Evolutionary conservation across 1,140 invertebrate species (phyloP), one percentile per base, ranked within the genome.

Genomic region (Lucilia sericata): DNA sequence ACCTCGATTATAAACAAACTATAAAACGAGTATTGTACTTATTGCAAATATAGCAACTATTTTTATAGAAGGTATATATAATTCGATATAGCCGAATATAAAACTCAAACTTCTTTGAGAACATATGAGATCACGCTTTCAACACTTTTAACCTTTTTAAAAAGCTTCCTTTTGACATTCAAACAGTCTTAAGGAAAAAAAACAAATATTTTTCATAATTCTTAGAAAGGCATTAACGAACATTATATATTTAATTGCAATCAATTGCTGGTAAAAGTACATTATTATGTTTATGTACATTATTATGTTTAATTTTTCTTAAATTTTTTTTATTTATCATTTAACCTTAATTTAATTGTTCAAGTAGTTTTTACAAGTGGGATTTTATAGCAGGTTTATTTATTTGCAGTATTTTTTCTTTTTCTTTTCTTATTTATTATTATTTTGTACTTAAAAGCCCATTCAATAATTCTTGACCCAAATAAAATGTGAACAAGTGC

Each of bases 401-500:
- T 19, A 70, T 60, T 60, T 60, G 5, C 55, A 70, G 7, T 12
- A 19, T 21, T 70, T 21, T 70, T 70, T 21, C n/a, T n/a, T n/a
- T n/a, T n/a, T n/a, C n/a, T 70, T 70, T 70, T 70, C 19, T 21
- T 55, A 55, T 55, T 17, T 55, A 30, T 55, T 55, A n/a, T 55
- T 7, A n/a, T 55, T 55, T 55, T 12, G 12, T 55, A 55, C 51
- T 55, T 25, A 25, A 70, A 60, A 70, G 21, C 12, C 19, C 65
- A 70, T 70, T 25, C 21, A 70, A 70, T 70, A 70, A 70, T 70
- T 70, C 65, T 70, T 70, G 65, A 70, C 65, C 65, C 65, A 70
- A 70, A 70, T 70, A 70, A 25, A 70, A 10, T 70, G 65, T 60
- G 55, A 60, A n/a, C n/a, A 17, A 60, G 55, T 60, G n/a, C 55